Evolutionary conservation across 1,140 invertebrate genomes (phyloP).

Genomic region (Aphelenchoides besseyi): DNA sequence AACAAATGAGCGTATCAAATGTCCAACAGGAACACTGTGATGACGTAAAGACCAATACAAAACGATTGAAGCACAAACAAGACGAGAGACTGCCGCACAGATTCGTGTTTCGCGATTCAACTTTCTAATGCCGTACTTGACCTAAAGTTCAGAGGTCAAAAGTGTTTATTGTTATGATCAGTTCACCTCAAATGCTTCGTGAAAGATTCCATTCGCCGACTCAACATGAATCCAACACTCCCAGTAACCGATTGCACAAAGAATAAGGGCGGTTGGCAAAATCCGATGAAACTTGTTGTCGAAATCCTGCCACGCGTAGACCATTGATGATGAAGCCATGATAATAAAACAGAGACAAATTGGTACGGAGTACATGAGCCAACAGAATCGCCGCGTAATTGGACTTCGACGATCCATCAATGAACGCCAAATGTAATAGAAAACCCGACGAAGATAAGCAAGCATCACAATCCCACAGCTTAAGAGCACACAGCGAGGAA

Average conservation of each 20-base stretch:
- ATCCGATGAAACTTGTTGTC: conserved; percentile 16
- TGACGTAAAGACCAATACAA: conserved; percentile 22
- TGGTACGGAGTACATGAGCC: conserved; percentile 24
- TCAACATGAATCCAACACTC: conserved; percentile 50
- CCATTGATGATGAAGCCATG: conserved; percentile 2
- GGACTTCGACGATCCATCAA: conserved; percentile 13
- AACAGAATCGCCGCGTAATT: conserved; percentile 14
- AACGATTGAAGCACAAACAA: conserved; percentile 32
- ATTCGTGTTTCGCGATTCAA: conserved; percentile 44
- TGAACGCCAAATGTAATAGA: conserved; percentile 17
- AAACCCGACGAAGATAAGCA: conserved; percentile 28
- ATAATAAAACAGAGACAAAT: conserved; percentile 24
- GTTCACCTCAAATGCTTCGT: conserved; percentile 48
- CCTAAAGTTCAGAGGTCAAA: conserved; percentile 28
- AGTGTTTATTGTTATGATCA: too few species aligned
- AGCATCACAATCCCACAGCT: conserved; percentile 31
- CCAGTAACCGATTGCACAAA: conserved; percentile 55
- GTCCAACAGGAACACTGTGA: conserved; percentile 31
- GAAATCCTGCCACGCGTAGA: conserved; percentile 33
- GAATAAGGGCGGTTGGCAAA: conserved; percentile 37
- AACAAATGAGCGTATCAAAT: conserved; percentile 27
- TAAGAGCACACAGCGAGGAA: conserved; percentile 46
- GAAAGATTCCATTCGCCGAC: conserved; percentile 37
- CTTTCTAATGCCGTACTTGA: conserved; percentile 57
- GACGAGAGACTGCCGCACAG: conserved; percentile 29